Conservation (phyloP, 2,888 invertebrate genomes). For the Rhorus exstirpatorius region DNA sequence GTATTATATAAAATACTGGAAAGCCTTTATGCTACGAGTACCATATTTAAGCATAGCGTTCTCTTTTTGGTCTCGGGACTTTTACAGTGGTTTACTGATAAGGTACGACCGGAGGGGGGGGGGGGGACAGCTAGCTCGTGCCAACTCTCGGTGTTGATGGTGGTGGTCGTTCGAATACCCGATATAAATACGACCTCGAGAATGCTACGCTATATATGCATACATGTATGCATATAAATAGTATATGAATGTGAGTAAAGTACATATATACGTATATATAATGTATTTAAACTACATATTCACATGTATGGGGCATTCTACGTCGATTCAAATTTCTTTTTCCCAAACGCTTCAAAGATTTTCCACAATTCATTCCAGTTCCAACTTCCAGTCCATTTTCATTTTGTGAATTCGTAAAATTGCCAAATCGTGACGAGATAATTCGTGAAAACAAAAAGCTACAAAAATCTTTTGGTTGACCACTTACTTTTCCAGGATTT, state of each 20-base stretch:
- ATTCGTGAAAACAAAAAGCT: no score
- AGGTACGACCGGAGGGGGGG: conserved; percentile 45
- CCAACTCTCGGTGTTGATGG: conserved; percentile 41
- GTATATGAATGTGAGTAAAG: neutral
- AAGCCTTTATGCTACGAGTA: conserved; percentile 31
- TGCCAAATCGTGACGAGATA: no score
- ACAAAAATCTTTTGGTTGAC: no score
- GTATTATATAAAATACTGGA: conserved; percentile 56
- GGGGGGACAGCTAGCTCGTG: conserved; percentile 66
- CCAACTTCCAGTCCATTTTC: no score
- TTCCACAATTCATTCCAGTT: no score
- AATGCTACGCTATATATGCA: conserved; percentile 4
- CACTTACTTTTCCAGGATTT: no score
- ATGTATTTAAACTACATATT: no score
- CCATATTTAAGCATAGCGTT: conserved; percentile 31
- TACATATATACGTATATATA: no score
- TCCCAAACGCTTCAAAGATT: no score
- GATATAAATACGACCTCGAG: conserved; percentile 39
- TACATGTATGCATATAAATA: conserved; percentile 9
- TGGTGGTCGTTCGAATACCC: conserved; percentile 19
- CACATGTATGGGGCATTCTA: no score
- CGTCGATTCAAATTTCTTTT: no score
- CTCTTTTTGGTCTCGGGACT: conserved; percentile 36
- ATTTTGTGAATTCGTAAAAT: no score
- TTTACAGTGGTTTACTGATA: conserved; percentile 53